phyloP scores from a whole-genome alignment of 2,797 vertebrate species.

The Fratercula arctica region DNA sequence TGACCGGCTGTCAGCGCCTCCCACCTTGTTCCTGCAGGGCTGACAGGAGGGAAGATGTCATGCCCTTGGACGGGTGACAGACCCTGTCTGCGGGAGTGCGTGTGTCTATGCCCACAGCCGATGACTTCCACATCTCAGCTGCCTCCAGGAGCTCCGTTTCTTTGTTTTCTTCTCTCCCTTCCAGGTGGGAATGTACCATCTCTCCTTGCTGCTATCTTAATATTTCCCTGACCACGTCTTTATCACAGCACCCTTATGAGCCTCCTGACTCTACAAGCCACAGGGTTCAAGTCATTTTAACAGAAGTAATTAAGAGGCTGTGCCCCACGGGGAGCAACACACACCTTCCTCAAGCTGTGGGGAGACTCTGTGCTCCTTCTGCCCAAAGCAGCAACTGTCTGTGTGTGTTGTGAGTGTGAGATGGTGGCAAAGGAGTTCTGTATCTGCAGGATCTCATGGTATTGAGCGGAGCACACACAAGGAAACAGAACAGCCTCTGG shows the following conservation, averaged over 20 bases:
- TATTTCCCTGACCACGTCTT: neutral
- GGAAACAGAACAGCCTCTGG: neutral
- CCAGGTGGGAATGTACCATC: neutral
- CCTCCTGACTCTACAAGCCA: neutral
- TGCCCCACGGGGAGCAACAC: neutral
- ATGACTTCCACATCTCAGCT: neutral
- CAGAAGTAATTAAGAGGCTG: neutral
- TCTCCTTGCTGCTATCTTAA: neutral
- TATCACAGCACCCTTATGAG: neutral
- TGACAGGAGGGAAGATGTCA: neutral
- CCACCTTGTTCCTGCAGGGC: neutral
- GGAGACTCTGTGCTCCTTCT: neutral
- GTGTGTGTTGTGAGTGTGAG: neutral
- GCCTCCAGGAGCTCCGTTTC: neutral
- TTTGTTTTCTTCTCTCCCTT: neutral
- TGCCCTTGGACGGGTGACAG: accelerated
- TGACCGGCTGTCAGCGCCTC: neutral
- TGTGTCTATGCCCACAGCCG: accelerated
- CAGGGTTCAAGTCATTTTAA: neutral
- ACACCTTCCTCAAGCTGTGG: neutral
- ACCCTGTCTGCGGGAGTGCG: accelerated
- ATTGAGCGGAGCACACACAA: neutral
- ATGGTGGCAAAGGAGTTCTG: neutral
- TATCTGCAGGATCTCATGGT: neutral
- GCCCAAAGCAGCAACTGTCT: neutral